A percentile compares a stretch with the other conserved stretches of the same genome.
Conservation (phyloP, 2,888 invertebrate species). For the Tortricodes alternella region DNA sequence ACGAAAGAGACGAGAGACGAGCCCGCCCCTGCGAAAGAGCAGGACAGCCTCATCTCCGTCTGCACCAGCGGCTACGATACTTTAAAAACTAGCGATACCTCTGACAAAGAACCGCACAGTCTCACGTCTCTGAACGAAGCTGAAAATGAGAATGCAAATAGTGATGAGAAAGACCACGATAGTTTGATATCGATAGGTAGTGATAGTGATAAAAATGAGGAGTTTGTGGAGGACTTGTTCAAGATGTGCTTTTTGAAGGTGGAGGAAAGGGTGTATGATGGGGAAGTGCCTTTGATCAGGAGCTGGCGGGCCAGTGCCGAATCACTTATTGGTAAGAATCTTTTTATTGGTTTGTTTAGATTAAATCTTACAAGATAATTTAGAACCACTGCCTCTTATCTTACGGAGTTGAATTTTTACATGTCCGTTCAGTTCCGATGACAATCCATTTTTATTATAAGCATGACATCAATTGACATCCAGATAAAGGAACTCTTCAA, state of each 20-base stretch:
- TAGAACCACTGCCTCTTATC: neutral
- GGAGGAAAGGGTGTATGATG: constrained; percentile 56
- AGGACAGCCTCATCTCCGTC: constrained; percentile 70
- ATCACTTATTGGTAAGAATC: constrained; percentile 62
- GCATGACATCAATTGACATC: no score
- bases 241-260: constrained; percentile 69
- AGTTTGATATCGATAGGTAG: constrained; percentile 86
- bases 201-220: constrained; percentile 72
- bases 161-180: constrained; percentile 69
- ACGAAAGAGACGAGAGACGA: constrained; percentile 64
- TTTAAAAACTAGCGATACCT: constrained; percentile 56
- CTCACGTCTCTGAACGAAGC: constrained; percentile 62
- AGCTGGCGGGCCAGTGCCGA: constrained; percentile 69
- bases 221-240: constrained; percentile 69
- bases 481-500: no score
- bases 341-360: neutral
- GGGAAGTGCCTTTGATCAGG: constrained; percentile 53
- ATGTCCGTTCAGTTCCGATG: no score
- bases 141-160: constrained; percentile 36
- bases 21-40: constrained; percentile 53
- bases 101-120: constrained; percentile 65
- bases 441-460: no score
- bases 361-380: neutral
- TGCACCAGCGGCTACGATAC: constrained; percentile 76
- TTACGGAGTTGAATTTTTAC: no score